Base-by-base conservation (phyloP, 2,797 vertebrate species). In the Tympanoctomys barrerae region DNA sequence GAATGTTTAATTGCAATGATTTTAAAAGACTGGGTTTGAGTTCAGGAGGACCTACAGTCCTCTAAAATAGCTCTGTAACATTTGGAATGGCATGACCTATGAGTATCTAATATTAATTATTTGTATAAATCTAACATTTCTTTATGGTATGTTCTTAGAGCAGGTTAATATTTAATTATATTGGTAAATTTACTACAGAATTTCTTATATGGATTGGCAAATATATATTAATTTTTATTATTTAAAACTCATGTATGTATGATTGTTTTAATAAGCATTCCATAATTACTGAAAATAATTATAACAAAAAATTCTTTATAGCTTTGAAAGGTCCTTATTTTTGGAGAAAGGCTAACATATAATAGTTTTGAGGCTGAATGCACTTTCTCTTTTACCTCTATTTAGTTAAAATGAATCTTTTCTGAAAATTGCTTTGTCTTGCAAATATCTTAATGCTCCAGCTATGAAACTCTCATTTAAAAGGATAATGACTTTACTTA, bases 401-500 rank as follows among this genome's bases (percentile, higher is more conserved):
- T 86, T 90, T 90, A 92, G 89, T 93, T 71, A 70, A 42, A n/a
- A 57, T 49, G 24, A 87, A 91, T 77, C 12, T 62, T 88, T 62
- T 77, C 59, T 57, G 70, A 5, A 46, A 85, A 87, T 94, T 81
- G 19, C 3, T 24, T 7, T 87, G 26, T 95, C 87, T 94, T 90
- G 87, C 14, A 71, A 87, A 57, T 83, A 96, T 84, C 31, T 33
- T 75, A 84, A 46, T 8, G 28, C 49, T 52, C 84, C 28, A 26
- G 10, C 82, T 94, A 87, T 87, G 46, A 62, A 93, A 13, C 21
- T 93, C 39, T 36, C 26, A 94, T 87, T 96, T 83, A 79, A 97
- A 93, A 83, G 64, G 73, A 82, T 91, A 92, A 90, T 79, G n/a
- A 94, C 89, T 73, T 90, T 71, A 46, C n/a, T 94, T 96, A 28